Evolutionary conservation across 2,113 vertebrate species (phyloP), one percentile per base, ranked within the genome.

Genomic region (Cathartes aura): DNA sequence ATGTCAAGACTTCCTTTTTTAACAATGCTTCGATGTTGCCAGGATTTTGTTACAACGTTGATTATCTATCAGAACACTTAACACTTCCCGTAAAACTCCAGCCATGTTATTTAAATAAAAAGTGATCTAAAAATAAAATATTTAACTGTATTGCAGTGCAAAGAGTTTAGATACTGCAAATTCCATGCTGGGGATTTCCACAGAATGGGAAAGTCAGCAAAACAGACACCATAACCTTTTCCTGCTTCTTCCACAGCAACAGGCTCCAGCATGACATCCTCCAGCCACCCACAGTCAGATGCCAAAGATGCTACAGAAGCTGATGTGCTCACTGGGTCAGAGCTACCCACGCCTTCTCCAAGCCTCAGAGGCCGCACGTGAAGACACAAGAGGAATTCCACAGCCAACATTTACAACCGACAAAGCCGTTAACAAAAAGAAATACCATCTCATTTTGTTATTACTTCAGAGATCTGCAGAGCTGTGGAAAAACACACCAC

Each of bases 391-490:
- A 4, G 52, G 56, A 80, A 87, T 68, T 45, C 32, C 47, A 58
- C 1, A 0, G 38, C 12, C 38, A 87, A 72, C 7, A 72, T 8
- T 60, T 24, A 29, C 47, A 80, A 67, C 45, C 0, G 1, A 53
- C 30, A 82, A 83, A 67, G 27, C 12, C 34, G 71, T 75, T 23
- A 59, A 80, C 8, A 62, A 48, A 74, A 82, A 66, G 2, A 71
- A 45, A 27, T 15, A 15, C 9, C 1, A 4, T 53, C 26, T 62
- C 12, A 20, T 73, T 85, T 66, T 48, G 7, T 38, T 29, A 70
- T 5, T 55, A 67, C 5, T 67, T 63, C 23, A 58, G 18, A 59
- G 34, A 56, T 50, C 32, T 21, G 30, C 10, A 79, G 60, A 63
- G 47, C 15, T 59, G 9, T 50, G 32, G 53, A 64, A 81, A 79